phyloP scores from a whole-genome alignment of 2,113 vertebrate species.

The Rhinichthys klamathensis region DNA sequence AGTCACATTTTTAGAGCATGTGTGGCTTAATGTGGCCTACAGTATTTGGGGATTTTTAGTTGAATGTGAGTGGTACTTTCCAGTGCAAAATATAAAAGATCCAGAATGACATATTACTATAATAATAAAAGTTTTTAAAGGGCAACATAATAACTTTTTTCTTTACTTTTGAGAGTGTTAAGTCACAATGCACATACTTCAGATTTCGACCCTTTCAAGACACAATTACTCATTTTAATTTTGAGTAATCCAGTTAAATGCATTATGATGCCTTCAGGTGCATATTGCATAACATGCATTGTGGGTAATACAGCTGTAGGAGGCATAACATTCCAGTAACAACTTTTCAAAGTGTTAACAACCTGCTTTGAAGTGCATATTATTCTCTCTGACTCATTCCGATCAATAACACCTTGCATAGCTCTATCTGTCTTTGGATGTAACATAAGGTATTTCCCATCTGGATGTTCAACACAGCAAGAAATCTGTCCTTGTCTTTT shows the following conservation, averaged over 20 bases:
- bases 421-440: constrained; percentile 10
- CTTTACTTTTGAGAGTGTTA: not conserved
- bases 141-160: not conserved
- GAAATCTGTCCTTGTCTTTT: not conserved
- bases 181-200: not conserved
- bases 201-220: not conserved
- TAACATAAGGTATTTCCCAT: not conserved
- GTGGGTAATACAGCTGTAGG: not conserved
- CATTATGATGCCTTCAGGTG: not conserved
- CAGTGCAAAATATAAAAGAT: not conserved
- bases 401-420: not conserved
- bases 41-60: not conserved
- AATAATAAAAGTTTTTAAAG: not conserved
- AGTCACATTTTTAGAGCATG: not conserved
- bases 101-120: not conserved
- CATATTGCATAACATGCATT: not conserved
- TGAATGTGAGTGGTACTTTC: not conserved
- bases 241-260: not conserved
- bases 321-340: not conserved
- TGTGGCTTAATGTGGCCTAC: not conserved
- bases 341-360: not conserved
- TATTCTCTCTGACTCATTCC: not conserved
- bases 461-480: not conserved
- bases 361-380: constrained; percentile 7
- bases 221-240: not conserved